phyloP scores from a whole-genome alignment of 2,113 vertebrate species.

The Corythoichthys intestinalis region DNA sequence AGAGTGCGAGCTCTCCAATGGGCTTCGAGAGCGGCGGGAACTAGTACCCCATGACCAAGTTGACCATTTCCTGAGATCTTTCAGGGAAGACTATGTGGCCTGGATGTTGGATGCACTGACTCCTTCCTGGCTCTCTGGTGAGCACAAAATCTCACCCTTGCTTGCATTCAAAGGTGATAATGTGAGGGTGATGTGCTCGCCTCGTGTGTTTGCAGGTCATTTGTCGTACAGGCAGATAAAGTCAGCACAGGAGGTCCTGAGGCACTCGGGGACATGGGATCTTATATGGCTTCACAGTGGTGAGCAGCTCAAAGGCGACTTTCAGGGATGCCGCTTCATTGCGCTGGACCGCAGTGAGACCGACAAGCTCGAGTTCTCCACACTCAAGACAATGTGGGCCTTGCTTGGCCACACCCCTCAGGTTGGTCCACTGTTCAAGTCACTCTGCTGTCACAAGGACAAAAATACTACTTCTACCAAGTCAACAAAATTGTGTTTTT shows the following conservation, averaged over 20 bases:
- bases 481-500: neutral
- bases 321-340: slow-evolving; percentile 65
- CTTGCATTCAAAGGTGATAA: neutral
- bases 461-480: neutral
- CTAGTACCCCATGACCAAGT: slow-evolving; percentile 59
- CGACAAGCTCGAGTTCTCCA: slow-evolving; percentile 63
- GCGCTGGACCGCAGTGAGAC: slow-evolving; percentile 66
- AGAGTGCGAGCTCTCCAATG: slow-evolving; percentile 60
- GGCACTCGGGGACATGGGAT: slow-evolving; percentile 72
- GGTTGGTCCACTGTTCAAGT: slow-evolving; percentile 51
- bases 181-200: neutral
- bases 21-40: slow-evolving; percentile 66
- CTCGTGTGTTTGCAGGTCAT: slow-evolving; percentile 54
- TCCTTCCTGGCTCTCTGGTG: slow-evolving; percentile 74
- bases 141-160: slow-evolving; percentile 6
- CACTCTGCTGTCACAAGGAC: too few relatives aligned
- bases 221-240: slow-evolving; percentile 72
- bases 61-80: slow-evolving; percentile 64
- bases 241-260: slow-evolving; percentile 50
- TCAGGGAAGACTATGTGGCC: slow-evolving; percentile 61
- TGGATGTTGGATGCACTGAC: slow-evolving; percentile 69
- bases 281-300: slow-evolving; percentile 57
- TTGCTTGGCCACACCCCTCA: slow-evolving; percentile 68
- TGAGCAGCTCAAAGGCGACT: slow-evolving; percentile 69
- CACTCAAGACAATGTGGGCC: slow-evolving; percentile 57